Conservation (phyloP, 2,888 invertebrate genomes). For the Formica aserva region DNA sequence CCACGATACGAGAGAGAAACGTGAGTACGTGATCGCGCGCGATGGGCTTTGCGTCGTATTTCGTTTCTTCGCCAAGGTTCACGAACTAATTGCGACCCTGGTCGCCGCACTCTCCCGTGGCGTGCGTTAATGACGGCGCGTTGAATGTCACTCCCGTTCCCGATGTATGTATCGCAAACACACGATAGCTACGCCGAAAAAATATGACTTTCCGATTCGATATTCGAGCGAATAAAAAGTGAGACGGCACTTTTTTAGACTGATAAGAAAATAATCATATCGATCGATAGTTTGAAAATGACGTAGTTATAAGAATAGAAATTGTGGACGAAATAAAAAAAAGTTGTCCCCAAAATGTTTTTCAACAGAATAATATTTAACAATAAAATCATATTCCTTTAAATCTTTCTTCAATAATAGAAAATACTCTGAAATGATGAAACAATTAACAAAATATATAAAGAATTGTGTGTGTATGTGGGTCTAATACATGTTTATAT, state of each 20-base stretch:
- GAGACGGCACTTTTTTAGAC: conserved; percentile 9
- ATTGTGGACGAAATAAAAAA: background rate
- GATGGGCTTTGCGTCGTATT: conserved; percentile 27
- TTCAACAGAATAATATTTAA: background rate
- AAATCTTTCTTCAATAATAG: background rate
- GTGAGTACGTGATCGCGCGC: conserved; percentile 42
- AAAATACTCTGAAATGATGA: background rate
- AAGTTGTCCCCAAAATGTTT: background rate
- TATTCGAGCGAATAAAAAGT: conserved; percentile 4
- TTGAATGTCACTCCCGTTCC: conserved; percentile 6
- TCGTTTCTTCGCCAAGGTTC: conserved; percentile 47
- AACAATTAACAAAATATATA: background rate
- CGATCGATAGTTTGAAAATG: conserved; percentile 29
- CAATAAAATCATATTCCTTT: background rate
- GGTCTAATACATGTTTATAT: background rate
- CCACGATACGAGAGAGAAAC: conserved; percentile 27
- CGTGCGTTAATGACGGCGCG: conserved; percentile 50
- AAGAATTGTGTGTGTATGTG: background rate
- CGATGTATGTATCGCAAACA: conserved; percentile 31
- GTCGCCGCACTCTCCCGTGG: conserved; percentile 31
- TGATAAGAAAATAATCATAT: conserved; percentile 29
- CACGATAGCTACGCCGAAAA: background rate
- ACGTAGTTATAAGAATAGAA: background rate
- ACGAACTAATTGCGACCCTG: conserved; percentile 57
- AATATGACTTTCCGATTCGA: conserved; percentile 44